These are phyloP conservation scores for Scelioninae gen. 2 DNA, from an alignment of 2,888 invertebrate species.

Conservation along the genomic window DNA sequence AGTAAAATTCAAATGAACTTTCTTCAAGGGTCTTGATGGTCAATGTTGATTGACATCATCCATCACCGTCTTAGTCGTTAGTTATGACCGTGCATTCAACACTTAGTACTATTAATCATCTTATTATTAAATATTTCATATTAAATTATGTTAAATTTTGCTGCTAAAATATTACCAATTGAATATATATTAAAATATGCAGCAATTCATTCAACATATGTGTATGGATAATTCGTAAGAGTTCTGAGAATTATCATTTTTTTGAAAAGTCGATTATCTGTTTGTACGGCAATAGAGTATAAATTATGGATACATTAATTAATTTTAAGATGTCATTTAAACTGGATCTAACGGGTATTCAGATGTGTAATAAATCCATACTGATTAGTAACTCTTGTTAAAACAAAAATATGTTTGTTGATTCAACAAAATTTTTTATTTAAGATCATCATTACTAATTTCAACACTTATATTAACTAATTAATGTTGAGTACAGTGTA, in stretches of 20 bases:
- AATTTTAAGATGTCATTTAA: slow-evolving; percentile 43
- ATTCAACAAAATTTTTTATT: no score
- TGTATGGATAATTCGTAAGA: slow-evolving; percentile 18
- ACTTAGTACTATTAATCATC: slow-evolving; percentile 54
- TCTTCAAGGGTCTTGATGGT: slow-evolving; percentile 54
- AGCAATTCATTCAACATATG: slow-evolving; percentile 41
- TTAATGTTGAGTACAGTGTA: no score
- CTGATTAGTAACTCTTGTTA: no score
- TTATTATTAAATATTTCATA: slow-evolving; percentile 57
- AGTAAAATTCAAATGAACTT: slow-evolving; percentile 53
- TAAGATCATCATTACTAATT: no score
- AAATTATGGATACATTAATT: slow-evolving; percentile 52
- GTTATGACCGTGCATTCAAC: slow-evolving; percentile 50
- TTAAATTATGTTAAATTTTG: slow-evolving; percentile 58
- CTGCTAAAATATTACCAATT: slow-evolving; percentile 56
- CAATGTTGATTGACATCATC: slow-evolving; percentile 59
- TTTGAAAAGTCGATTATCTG: slow-evolving; percentile 18
- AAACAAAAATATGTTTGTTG: no score
- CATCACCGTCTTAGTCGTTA: slow-evolving; percentile 52
- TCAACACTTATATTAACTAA: no score
- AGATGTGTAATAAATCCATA: no score
- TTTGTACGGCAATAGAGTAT: no score
- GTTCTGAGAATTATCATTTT: slow-evolving; percentile 43
- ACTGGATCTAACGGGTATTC: slow-evolving; percentile 47
- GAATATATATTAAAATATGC: slow-evolving; percentile 50